A percentile compares a stretch with the other conserved stretches of the same genome.
Conservation (phyloP, 2,113 vertebrate genomes). For the Glaucomys volans region DNA sequence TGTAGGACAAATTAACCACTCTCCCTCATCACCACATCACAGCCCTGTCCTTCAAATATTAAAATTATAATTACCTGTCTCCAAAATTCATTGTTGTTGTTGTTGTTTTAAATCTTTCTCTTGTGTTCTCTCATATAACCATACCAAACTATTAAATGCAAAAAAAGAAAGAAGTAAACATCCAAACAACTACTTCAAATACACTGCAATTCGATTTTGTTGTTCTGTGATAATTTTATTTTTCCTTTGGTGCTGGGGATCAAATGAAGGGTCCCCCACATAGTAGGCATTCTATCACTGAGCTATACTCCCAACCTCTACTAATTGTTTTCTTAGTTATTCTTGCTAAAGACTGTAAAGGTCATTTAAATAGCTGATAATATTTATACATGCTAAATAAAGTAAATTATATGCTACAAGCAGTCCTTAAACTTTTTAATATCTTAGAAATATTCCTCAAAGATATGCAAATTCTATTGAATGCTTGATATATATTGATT, state of each 20-base stretch:
- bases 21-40: background rate
- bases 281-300: background rate
- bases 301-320: background rate
- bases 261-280: background rate
- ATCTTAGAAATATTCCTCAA: background rate
- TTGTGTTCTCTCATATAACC: background rate
- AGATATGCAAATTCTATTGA: background rate
- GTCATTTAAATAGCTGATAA: background rate
- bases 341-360: background rate
- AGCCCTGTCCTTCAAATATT: background rate
- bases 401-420: background rate
- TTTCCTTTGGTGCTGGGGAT: background rate
- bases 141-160: background rate
- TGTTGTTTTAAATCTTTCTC: background rate
- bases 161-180: background rate
- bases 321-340: background rate
- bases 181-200: background rate
- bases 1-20: constrained; percentile 45
- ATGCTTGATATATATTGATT: background rate
- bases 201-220: background rate
- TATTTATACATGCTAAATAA: background rate
- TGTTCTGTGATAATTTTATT: background rate
- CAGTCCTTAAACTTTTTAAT: background rate
- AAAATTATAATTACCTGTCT: background rate
- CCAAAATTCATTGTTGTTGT: background rate